Conservation (phyloP, 2,888 invertebrate species). For the Heliconius sara region DNA sequence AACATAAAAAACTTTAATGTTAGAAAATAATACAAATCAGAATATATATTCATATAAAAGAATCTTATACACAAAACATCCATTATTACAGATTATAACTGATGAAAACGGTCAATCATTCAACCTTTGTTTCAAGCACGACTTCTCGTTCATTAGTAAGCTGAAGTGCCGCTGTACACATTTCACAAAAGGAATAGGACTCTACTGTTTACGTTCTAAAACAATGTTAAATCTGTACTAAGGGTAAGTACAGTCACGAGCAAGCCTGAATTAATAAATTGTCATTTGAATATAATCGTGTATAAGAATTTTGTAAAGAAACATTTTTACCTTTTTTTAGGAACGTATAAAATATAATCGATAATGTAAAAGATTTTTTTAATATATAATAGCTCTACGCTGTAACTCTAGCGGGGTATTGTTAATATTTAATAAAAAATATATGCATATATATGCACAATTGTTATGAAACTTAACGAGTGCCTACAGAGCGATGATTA, state of each 20-base stretch:
- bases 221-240: slow-evolving; percentile 19
- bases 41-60: background rate
- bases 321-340: background rate
- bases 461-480: background rate
- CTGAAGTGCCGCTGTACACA: slow-evolving; percentile 8
- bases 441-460: background rate
- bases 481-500: background rate
- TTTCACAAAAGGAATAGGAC: slow-evolving; percentile 15
- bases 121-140: slow-evolving; percentile 1
- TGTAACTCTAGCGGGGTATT: background rate
- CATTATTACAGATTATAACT: background rate
- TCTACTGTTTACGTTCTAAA: background rate
- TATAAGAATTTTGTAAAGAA: background rate
- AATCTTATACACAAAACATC: background rate
- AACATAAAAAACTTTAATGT: too few species aligned
- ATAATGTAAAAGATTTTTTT: too few species aligned
- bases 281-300: background rate
- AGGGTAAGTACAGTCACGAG: background rate
- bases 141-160: slow-evolving; percentile 7
- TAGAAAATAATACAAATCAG: background rate
- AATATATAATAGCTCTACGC: too few species aligned
- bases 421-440: background rate
- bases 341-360: background rate
- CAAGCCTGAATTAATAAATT: background rate
- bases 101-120: slow-evolving; percentile 8